Base-by-base conservation (phyloP, 2,113 vertebrate species). In the Gasterosteus nipponicus region DNA sequence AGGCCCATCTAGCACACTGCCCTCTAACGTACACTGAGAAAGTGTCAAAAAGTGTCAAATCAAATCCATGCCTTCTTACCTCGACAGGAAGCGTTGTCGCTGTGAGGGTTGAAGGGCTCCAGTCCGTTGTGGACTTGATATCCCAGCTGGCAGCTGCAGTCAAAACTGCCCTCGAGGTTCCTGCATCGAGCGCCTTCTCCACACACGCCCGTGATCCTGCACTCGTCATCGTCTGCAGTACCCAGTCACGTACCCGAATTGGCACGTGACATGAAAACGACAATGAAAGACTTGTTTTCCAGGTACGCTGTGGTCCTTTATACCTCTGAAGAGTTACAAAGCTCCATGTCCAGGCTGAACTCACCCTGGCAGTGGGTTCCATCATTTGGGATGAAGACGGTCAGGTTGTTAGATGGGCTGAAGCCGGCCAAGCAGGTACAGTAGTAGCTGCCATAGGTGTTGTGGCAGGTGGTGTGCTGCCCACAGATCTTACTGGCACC, bases 361-460 rank as follows among this genome's bases (percentile, higher is more conserved):
- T 87, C 91, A 98, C 98, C 97, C 86, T 92, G 93, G 79, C 98
- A 99, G 87, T 95, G 94, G 0, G 97, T 97, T 74, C 98, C 98
- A 49, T 99, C 98, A 3, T 99, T 99, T 47, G 97, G 97, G 92
- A 97, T 98, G 93, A 99, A 99, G 0, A 85, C 85, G 42, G 66
- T 73, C 88, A 96, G 94, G 89, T 94, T 95, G 92, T 97, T 99
- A 3, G 97, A 96, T 3, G 98, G 96, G 68, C 83, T 94, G 87
- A 96, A 99, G 35, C 98, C 97, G 33, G 87, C 58, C 6, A 96
- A 86, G 73, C 98, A 99, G 68, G 95, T 91, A 2, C 98, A 99
- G 64, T 95, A 97, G 93, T 96, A 99, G 81, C 97, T 97, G 82
- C 98, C 97, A 0, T 92, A 91, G 0, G 96, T 99, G 83, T 99